Conservation (phyloP, 1,140 invertebrate genomes). For the Eufriesea mexicana region DNA sequence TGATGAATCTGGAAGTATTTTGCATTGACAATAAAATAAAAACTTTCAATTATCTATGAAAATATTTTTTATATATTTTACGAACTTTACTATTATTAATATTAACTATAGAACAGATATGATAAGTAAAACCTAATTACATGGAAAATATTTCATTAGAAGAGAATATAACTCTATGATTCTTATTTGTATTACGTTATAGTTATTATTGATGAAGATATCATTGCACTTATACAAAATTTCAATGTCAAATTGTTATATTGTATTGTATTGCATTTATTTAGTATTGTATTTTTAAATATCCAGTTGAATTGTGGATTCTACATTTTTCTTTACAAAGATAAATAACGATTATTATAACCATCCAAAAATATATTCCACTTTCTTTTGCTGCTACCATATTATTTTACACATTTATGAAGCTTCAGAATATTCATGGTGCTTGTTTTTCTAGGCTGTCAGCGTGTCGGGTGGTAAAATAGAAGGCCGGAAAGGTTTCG, state of each 20-base stretch:
- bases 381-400: not conserved
- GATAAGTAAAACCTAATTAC: no score
- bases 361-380: not conserved
- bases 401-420: not conserved
- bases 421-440: not conserved
- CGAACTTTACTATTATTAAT: not conserved
- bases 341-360: not conserved
- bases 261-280: not conserved
- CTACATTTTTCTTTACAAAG: not conserved
- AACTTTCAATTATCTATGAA: not conserved
- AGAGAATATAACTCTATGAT: not conserved
- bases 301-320: not conserved
- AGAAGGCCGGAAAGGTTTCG: constrained; percentile 37
- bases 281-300: no score
- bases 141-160: no score
- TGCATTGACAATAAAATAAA: not conserved
- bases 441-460: not conserved
- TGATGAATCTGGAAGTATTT: not conserved
- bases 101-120: not conserved
- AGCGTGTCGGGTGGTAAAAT: not conserved
- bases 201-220: not conserved
- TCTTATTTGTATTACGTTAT: not conserved
- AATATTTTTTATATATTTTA: not conserved
- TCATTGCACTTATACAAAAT: not conserved
- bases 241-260: not conserved